Base-by-base conservation (phyloP, 2,797 vertebrate species). In the Sebastes kiyomatsui region DNA sequence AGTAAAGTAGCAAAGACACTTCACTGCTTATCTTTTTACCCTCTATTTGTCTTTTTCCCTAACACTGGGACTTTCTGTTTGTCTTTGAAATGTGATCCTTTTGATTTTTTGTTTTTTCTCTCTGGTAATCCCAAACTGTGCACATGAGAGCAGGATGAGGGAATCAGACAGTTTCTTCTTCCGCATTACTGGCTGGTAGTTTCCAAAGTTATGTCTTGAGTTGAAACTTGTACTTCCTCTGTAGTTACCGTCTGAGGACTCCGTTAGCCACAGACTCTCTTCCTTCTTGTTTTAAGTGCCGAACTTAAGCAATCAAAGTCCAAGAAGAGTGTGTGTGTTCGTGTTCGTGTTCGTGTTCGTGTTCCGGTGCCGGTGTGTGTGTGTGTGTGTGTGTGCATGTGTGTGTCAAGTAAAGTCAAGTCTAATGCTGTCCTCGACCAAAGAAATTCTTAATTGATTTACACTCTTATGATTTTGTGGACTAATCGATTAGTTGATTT, bases 161-260 rank as follows among this genome's bases (percentile, higher is more conserved):
- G 10, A 77, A 62, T 13, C 6, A 77, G 13, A 80, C 8, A 55
- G 42, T 76, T 59, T 70, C 32, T 30, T 73, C 46, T 73, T 60
- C 23, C 33, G 77, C 30, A 28, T 74, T 72, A 32, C 33, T 46
- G 16, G 59, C 35, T 12, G 62, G 71, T 84, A 68, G 69, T 92
- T 90, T 89, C 77, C 65, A 81, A 79, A 87, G 23, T 82, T 65
- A 42, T 56, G 64, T 76, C 25, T 54, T 61, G 22, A 32, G n/a
- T 65, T 69, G 60, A 88, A 84, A 87, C 56, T 72, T 69, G 33
- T 72, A 59, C 82, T 90, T 91, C 86, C 84, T 79, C 76, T 83
- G 25, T 70, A 59, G 64, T 85, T 80, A 16, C 11, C 33, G 27
- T 83, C 11, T 79, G 10, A 71, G 25, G 23, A 23, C 22, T 12